phyloP scores from a whole-genome alignment of 2,888 invertebrate species.

The Callimorpha dominula region DNA sequence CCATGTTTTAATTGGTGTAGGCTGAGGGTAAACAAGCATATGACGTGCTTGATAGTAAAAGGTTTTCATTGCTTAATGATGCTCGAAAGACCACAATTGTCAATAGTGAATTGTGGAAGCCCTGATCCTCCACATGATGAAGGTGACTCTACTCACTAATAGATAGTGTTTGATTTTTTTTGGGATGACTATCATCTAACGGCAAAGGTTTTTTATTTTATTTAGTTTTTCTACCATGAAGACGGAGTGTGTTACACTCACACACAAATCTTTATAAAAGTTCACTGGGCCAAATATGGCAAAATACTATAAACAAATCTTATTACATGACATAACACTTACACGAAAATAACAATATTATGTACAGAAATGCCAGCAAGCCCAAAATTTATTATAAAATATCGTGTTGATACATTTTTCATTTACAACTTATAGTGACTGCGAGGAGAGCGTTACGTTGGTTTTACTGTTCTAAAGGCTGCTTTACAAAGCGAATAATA shows the following conservation, averaged over 20 bases:
- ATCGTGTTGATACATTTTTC: conserved; percentile 52
- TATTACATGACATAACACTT: background rate
- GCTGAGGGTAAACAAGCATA: too few relatives aligned
- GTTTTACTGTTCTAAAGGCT: conserved; percentile 54
- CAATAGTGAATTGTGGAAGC: too few relatives aligned
- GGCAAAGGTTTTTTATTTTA: too few relatives aligned
- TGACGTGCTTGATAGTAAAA: too few relatives aligned
- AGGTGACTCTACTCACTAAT: too few relatives aligned
- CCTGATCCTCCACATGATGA: too few relatives aligned
- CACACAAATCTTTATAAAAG: background rate
- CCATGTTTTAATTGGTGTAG: background rate
- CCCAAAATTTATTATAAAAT: conserved; percentile 50
- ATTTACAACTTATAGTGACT: conserved; percentile 50
- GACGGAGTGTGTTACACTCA: background rate
- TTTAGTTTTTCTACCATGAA: background rate
- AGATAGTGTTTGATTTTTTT: too few relatives aligned
- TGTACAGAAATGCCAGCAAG: conserved; percentile 8
- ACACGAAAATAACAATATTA: conserved; percentile 4
- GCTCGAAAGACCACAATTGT: too few relatives aligned
- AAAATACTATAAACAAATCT: conserved; percentile 1
- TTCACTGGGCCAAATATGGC: background rate
- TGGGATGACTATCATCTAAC: too few relatives aligned
- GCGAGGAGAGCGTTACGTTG: conserved; percentile 39
- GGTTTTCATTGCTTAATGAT: background rate
- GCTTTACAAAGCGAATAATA: conserved; percentile 4